Percentiles rank a stretch among this genome's conserved stretches.
Conservation (phyloP, 2,888 invertebrate species). For the Silvanus unidentatus region DNA sequence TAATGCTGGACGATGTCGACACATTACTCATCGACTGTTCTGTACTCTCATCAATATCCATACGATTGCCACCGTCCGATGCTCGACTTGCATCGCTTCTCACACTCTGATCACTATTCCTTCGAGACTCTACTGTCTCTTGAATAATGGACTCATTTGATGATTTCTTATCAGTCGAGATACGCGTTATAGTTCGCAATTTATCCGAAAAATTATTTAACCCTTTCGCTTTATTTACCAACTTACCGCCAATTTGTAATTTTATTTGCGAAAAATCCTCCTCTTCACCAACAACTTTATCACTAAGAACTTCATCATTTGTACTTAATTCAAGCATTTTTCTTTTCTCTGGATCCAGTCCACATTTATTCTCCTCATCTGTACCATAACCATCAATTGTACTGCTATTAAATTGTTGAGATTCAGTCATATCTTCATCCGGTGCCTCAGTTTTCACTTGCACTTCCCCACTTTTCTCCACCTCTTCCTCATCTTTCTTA, state of each 20-base stretch:
- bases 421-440: neutral
- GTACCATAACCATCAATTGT: slow-evolving; percentile 36
- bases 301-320: slow-evolving; percentile 19
- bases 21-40: too few relatives aligned
- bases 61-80: slow-evolving; percentile 35
- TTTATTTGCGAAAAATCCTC: neutral
- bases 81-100: slow-evolving; percentile 29
- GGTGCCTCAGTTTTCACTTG: slow-evolving; percentile 6
- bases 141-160: slow-evolving; percentile 5
- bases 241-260: neutral
- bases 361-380: slow-evolving; percentile 29
- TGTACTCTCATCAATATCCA: too few relatives aligned
- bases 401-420: slow-evolving; percentile 13
- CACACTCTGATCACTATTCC: slow-evolving; percentile 34
- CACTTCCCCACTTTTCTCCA: slow-evolving; percentile 7
- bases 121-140: slow-evolving; percentile 18
- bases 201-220: too few relatives aligned
- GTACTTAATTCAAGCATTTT: neutral
- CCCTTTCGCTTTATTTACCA: slow-evolving; percentile 11
- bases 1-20: slow-evolving; percentile 17
- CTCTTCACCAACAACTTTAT: slow-evolving; percentile 20
- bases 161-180: slow-evolving; percentile 14
- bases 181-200: slow-evolving; percentile 6
- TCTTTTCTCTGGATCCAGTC: too few relatives aligned
- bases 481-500: slow-evolving; percentile 12